phyloP scores from a whole-genome alignment of 2,888 invertebrate species.

The Drosophila nr. medialis region DNA sequence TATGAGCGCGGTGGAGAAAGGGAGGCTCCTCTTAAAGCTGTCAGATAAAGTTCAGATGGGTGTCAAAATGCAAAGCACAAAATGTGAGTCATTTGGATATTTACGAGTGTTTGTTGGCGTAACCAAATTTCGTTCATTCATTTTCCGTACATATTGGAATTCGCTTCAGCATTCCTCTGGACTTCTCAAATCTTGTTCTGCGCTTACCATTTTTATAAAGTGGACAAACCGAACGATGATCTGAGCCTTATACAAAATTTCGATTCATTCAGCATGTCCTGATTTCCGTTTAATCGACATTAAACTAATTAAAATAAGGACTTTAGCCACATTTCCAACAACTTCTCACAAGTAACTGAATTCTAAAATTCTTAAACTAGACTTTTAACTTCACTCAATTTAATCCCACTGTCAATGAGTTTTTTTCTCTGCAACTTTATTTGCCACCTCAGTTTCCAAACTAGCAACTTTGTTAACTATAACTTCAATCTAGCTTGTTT shows the following conservation, averaged over 20 bases:
- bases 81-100: not conserved
- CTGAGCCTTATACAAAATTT: not conserved
- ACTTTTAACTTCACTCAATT: not conserved
- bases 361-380: not conserved
- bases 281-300: not conserved
- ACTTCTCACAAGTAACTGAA: too few relatives aligned
- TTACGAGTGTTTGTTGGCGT: not conserved
- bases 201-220: not conserved
- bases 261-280: not conserved
- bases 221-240: not conserved
- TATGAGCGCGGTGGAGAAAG: not conserved
- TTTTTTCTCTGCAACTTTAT: not conserved
- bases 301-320: not conserved
- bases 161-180: not conserved
- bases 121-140: not conserved
- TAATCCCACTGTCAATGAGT: not conserved
- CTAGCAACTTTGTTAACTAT: not conserved
- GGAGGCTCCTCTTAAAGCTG: conserved; percentile 35
- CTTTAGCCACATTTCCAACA: not conserved
- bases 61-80: conserved; percentile 1
- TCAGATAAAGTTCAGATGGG: not conserved
- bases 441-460: not conserved
- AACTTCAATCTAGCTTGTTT: not conserved
- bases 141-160: not conserved
- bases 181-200: not conserved